phyloP scores from a whole-genome alignment of 2,797 vertebrate species.

The Gouania willdenowi region DNA sequence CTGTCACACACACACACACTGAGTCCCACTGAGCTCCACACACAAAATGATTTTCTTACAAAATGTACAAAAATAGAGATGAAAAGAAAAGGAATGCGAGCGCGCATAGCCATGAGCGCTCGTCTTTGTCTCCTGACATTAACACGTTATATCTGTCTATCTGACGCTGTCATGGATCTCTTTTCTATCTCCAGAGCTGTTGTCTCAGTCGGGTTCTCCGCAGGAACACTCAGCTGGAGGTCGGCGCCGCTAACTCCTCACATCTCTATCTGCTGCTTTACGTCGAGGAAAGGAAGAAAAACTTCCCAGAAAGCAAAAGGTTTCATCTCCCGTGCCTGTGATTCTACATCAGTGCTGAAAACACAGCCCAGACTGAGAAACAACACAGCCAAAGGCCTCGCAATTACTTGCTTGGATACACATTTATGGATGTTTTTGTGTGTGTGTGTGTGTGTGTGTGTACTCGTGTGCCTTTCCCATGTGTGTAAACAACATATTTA shows the following conservation, averaged over 20 bases:
- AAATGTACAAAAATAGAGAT: slow-evolving; percentile 41
- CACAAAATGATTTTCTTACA: slow-evolving; percentile 34
- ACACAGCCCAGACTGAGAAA: slow-evolving; percentile 27
- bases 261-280: slow-evolving; percentile 5
- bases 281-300: too few species aligned
- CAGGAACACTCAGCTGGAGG: slow-evolving; percentile 41
- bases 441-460: not conserved
- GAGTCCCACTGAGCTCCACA: slow-evolving; percentile 8
- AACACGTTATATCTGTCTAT: slow-evolving; percentile 40
- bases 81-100: slow-evolving; percentile 47
- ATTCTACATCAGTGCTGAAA: slow-evolving; percentile 36
- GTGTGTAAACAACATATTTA: too few species aligned
- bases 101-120: slow-evolving; percentile 38
- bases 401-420: slow-evolving; percentile 64
- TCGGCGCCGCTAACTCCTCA: slow-evolving; percentile 21
- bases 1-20: not conserved
- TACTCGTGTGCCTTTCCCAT: not conserved
- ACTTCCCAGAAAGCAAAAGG: too few species aligned
- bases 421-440: slow-evolving; percentile 57
- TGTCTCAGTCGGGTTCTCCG: slow-evolving; percentile 26
- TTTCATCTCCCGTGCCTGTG: slow-evolving; percentile 11
- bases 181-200: not conserved
- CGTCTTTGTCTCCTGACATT: slow-evolving; percentile 52
- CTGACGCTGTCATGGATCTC: slow-evolving; percentile 41
- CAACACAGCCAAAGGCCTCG: slow-evolving; percentile 48